Base-by-base conservation (phyloP, 1,140 invertebrate genomes). In the Nomia melanderi region DNA sequence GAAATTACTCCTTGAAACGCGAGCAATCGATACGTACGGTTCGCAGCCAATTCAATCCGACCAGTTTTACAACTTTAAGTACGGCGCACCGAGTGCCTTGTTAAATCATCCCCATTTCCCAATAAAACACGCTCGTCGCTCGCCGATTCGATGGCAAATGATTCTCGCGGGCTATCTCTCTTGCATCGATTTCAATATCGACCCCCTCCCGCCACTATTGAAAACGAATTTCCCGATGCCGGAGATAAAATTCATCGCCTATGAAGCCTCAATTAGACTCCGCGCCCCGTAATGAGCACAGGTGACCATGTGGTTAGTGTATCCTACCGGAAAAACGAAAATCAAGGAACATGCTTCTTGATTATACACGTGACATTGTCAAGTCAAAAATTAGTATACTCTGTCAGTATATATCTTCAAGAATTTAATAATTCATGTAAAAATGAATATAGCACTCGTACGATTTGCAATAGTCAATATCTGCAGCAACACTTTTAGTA, bases 21-120 rank as follows among this genome's bases (percentile, higher is more conserved):
- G 3, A 50, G 11, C 6, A 6, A 56, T 54, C 23, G 41, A 27
- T 9, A 44, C 29, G 6, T 17, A 29, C 56, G 6, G 23, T 53
- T 53, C 50, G 27, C 54, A 29, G 54, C 25, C 54, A 20, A 57
- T 57, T 57, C 25, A 57, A 57, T 17, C 54, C 54, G 11, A 29
- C 54, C 54, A 17, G 44, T 36, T 23, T 14, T 39, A n/a, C 44
- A 47, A 20, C n/a, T 27, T 33, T 71, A 60, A 63, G 33, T 59
- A 17, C 20, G 39, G 1, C 39, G n/a, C 25, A 23, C 20, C 39
- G 14, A 0, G 27, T 31, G 41, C 41, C 23, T 53, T 53, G 71
- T 64, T 64, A 64, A 64, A 73, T 73, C 71, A 56, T 41, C 60
- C 50, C 62, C 33, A 64, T 73, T 73, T 29, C 60, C 71, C 50